Evolutionary conservation across 2,797 vertebrate species (phyloP).

Genomic region (Monodelphis domestica): DNA sequence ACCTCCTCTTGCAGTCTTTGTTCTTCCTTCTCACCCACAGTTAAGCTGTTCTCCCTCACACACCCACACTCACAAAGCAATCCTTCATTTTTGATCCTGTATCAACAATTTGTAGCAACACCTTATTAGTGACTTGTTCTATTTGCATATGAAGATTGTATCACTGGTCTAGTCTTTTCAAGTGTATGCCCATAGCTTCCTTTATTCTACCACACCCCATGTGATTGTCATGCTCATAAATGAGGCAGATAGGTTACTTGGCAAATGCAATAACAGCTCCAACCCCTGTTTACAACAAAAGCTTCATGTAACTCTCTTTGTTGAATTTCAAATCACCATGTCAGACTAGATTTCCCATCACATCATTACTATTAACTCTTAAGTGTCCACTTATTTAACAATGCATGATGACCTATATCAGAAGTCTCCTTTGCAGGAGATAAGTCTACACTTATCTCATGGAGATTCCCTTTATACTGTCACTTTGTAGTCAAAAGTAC

Average conservation of each 20-base stretch:
- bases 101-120: background rate
- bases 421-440: background rate
- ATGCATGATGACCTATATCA: background rate
- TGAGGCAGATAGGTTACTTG: background rate
- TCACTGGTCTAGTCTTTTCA: background rate
- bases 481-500: background rate
- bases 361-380: background rate
- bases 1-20: background rate
- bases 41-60: background rate
- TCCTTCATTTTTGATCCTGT: background rate
- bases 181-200: too few species aligned
- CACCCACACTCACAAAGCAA: too few species aligned
- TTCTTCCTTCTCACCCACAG: background rate
- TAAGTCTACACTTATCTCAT: background rate
- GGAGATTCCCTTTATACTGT: background rate
- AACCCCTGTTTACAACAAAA: background rate
- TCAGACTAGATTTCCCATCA: background rate
- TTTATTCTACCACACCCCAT: background rate
- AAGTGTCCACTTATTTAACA: background rate
- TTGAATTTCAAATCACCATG: background rate
- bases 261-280: background rate
- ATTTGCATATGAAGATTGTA: background rate
- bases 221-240: background rate
- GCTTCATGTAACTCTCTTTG: background rate
- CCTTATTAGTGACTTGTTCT: too few species aligned